phyloP scores from a whole-genome alignment of 2,888 invertebrate genomes.

The Tuta absoluta region DNA sequence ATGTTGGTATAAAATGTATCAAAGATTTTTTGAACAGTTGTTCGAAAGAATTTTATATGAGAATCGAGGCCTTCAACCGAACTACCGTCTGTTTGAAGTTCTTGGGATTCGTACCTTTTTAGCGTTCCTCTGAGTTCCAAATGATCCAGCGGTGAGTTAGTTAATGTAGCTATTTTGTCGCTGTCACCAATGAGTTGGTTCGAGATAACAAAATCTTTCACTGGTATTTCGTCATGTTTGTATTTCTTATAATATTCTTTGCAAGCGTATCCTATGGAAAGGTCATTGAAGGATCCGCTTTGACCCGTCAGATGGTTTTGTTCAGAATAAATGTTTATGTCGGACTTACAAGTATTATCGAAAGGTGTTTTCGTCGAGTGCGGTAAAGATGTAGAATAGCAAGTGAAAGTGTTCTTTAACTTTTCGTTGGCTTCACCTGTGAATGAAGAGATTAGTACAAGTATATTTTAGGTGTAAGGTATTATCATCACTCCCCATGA shows the following conservation, averaged over 20 bases:
- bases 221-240: constrained; percentile 61
- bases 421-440: constrained; percentile 26
- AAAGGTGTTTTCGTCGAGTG: constrained; percentile 30
- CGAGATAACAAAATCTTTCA: constrained; percentile 48
- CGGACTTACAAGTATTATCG: constrained; percentile 44
- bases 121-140: constrained; percentile 58
- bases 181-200: constrained; percentile 30
- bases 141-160: constrained; percentile 60
- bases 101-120: constrained; percentile 53
- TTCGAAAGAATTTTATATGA: constrained; percentile 64
- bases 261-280: constrained; percentile 28
- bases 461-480: too few species aligned
- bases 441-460: background rate
- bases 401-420: constrained; percentile 45
- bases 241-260: constrained; percentile 63
- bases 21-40: constrained; percentile 66
- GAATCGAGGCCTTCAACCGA: constrained; percentile 58
- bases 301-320: background rate
- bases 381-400: constrained; percentile 34
- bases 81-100: constrained; percentile 53
- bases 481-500: too few species aligned
- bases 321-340: constrained; percentile 29
- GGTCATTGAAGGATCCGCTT: background rate
- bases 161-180: constrained; percentile 42
- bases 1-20: constrained; percentile 62